Base-by-base conservation (phyloP, 2,797 vertebrate genomes). In the Cichlasoma orientale region DNA sequence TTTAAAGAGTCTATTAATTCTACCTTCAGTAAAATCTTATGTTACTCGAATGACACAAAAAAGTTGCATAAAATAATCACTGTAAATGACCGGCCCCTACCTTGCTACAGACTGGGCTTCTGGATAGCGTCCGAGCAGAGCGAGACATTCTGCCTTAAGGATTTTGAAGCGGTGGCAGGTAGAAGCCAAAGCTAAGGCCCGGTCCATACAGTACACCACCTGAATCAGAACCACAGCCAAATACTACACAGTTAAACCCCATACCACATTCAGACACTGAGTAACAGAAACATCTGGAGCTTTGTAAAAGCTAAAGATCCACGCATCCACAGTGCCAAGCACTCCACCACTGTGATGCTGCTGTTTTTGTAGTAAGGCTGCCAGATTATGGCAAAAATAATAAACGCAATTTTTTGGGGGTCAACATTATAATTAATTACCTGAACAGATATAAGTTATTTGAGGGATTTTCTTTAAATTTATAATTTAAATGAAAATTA, bases 141-240 rank as follows among this genome's bases (percentile, higher is more conserved):
- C 97, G 81, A 99, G 95, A 88, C 98, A 99, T 84, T 99, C 97
- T 0, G 97, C 97, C 92, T 99, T 99, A 78, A 97, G 95, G 92
- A 99, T 98, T 92, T 98, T 99, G 93, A 99, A 98, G 57, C 97
- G 95, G 85, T 98, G 97, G 84, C 98, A 99, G 18, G 96, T 96
- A n/a, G 97, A 94, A 69, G 98, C 97, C 58, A 97, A 94, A 86
- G 95, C 96, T 86, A 99, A 83, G 72, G 97, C 97, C 79, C 97
- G 96, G 78, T 99, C 98, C 98, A 99, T 99, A 90, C 97, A 99
- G 85, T 96, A 99, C 77, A 99, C 97, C 75, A 98, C 97, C 98
- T 99, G 88, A 29, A 89, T 54, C 54, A 82, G 27, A 54, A 59
- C 12, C 69, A 74, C 21, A 72, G 14, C 3, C 47, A 58, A 18